Base-by-base conservation (phyloP, 2,797 vertebrate species). In the Neosilurus hyrtlii region DNA sequence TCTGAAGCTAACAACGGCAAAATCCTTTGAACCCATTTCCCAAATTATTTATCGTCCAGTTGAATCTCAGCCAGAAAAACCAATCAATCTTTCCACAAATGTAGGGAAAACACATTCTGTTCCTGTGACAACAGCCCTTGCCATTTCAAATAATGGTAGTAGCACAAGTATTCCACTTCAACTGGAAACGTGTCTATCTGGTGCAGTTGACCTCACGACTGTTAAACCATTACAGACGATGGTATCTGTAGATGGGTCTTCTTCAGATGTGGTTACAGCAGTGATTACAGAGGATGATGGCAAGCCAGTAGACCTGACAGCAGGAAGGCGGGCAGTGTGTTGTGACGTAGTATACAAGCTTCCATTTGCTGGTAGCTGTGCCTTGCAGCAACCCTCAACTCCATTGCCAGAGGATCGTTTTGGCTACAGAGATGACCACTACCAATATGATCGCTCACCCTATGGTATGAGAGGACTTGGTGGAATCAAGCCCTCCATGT, bases 401-500 rank as follows among this genome's bases (percentile, higher is more conserved):
- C 96, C 96, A 0, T 92, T 99, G 86, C 97, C 97, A 9, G 97
- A 99, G 92, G 97, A 99, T 89, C 97, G 97, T 35, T 99, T 98
- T 90, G 97, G 97, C 89, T 99, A 99, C 88, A 95, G 97, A 84
- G 97, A 99, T 91, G 97, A 99, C 89, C 97, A 99, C 90, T 99
- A 99, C 90, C 97, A 97, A 71, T 99, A 98, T 88, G 96, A 96
- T 89, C 94, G 96, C 79, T 93, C 96, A 37, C 88, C 96, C 0
- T 97, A 95, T 79, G 92, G 95, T 80, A 96, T 95, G 89, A 95
- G 95, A 94, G 95, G 96, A 63, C 93, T 97, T 84, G 95, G 96
- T 86, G 96, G 96, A 86, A 98, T 99, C 92, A 99, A 99, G 92
- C 96, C 98, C 8, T 99, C 98, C 3, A 99, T 99, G 97, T 99